Percentiles rank a stretch among this genome's conserved stretches.
Evolutionary conservation across 1,140 invertebrate species (phyloP).

Genomic region (Drosophila ohnishii): DNA sequence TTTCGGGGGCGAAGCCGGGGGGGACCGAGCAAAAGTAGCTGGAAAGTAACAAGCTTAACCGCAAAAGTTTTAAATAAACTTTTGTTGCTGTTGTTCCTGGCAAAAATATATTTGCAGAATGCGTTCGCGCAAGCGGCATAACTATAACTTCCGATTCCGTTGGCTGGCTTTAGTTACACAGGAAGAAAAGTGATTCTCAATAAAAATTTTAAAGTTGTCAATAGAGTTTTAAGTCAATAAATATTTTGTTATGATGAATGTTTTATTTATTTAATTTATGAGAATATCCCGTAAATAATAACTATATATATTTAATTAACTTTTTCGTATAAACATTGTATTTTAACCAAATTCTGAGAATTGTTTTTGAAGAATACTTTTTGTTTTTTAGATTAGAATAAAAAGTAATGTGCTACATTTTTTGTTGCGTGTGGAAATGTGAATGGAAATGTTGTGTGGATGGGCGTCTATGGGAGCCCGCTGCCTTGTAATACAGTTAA

Average conservation of each 20-base stretch:
- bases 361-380: neutral
- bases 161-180: slow-evolving; percentile 8
- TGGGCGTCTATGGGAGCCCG: slow-evolving; percentile 20
- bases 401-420: neutral
- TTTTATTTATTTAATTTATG: no score
- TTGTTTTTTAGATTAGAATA: neutral
- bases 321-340: neutral
- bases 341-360: neutral
- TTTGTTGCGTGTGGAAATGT: slow-evolving; percentile 1
- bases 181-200: neutral
- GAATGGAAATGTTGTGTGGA: slow-evolving; percentile 5
- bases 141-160: slow-evolving; percentile 79
- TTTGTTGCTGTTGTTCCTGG: slow-evolving; percentile 57
- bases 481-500: slow-evolving; percentile 71
- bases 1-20: slow-evolving; percentile 3
- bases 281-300: no score
- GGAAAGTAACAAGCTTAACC: slow-evolving; percentile 79
- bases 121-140: slow-evolving; percentile 71
- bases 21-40: slow-evolving; percentile 60
- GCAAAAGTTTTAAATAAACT: slow-evolving; percentile 79
- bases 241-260: neutral
- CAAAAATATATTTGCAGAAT: slow-evolving; percentile 65
- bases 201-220: neutral
- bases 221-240: neutral
- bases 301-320: neutral